Conservation (phyloP, 2,797 vertebrate species). For the Myripristis jacobus region DNA sequence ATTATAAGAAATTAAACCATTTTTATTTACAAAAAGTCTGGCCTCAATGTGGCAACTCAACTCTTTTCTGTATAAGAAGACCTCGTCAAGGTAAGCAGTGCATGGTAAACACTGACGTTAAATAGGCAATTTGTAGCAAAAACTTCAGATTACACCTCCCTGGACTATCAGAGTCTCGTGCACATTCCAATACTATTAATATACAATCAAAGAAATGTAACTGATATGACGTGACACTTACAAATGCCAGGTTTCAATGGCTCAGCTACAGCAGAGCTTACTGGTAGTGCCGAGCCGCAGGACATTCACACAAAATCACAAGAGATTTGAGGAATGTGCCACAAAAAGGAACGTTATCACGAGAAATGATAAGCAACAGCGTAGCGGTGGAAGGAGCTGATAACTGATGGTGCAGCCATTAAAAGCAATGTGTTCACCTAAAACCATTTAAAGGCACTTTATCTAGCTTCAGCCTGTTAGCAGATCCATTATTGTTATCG, state of each 20-base stretch:
- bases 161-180: not conserved
- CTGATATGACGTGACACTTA: not conserved
- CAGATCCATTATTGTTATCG: slow-evolving; percentile 43
- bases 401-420: slow-evolving; percentile 52
- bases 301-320: slow-evolving; percentile 45
- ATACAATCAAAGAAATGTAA: not conserved
- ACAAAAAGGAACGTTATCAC: slow-evolving; percentile 49
- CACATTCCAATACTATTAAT: not conserved
- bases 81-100: no score
- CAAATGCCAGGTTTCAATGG: slow-evolving; percentile 48
- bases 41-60: not conserved
- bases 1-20: no score
- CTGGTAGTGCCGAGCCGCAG: slow-evolving; percentile 29
- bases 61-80: not conserved
- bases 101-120: no score
- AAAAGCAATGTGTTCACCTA: slow-evolving; percentile 31
- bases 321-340: slow-evolving; percentile 40
- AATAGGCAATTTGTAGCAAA: no score
- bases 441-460: slow-evolving; percentile 38
- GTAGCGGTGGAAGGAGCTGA: slow-evolving; percentile 22
- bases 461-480: slow-evolving; percentile 34
- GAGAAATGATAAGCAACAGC: slow-evolving; percentile 29
- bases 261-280: slow-evolving; percentile 23
- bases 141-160: not conserved
- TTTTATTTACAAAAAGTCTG: not conserved